Evolutionary conservation across 1,140 invertebrate genomes (phyloP).

Genomic region (Oncopeltus fasciatus): DNA sequence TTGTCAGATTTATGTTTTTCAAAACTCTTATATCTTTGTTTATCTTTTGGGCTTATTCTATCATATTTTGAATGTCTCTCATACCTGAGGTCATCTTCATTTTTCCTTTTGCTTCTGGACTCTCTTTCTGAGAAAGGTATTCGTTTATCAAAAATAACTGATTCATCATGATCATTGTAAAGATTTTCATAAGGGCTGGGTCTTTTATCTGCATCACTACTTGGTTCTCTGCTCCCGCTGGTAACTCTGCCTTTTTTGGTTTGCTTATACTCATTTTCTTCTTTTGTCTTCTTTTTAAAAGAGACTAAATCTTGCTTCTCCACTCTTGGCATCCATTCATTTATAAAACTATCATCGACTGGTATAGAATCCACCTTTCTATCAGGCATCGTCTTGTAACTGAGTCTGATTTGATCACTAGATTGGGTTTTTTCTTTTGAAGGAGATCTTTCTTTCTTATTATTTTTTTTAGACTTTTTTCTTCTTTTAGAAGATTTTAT

Average conservation of each 20-base stretch:
- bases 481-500: constrained; percentile 12
- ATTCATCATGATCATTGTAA: background rate
- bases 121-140: background rate
- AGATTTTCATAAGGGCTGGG: background rate
- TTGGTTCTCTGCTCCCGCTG: background rate
- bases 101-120: background rate
- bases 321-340: background rate
- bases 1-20: background rate
- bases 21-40: background rate
- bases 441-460: constrained; percentile 5
- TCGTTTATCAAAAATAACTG: background rate
- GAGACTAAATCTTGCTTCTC: background rate
- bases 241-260: background rate
- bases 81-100: constrained; percentile 25
- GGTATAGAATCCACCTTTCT: background rate
- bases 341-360: background rate
- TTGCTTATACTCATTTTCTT: background rate
- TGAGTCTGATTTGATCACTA: background rate
- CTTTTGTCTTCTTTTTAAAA: background rate
- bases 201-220: background rate
- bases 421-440: background rate
- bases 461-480: constrained; percentile 13
- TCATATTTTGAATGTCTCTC: constrained; percentile 28
- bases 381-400: background rate
- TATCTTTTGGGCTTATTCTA: constrained; percentile 1